phyloP scores from a whole-genome alignment of 2,797 vertebrate genomes.

The Sebastes matsubarae region DNA sequence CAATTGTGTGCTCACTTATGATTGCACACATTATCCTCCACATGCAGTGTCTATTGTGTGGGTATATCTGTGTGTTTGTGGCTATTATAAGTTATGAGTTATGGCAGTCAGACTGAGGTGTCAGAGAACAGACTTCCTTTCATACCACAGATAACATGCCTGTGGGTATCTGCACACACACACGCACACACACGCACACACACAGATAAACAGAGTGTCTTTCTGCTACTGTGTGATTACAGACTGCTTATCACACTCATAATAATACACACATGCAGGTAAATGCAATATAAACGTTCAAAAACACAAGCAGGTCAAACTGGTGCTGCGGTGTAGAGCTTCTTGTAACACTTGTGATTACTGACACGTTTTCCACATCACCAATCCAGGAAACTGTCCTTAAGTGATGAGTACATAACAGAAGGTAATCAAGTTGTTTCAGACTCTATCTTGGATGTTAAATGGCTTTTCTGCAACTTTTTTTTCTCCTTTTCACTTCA shows the following conservation, averaged over 20 bases:
- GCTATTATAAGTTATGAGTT: constrained; percentile 39
- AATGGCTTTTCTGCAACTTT: background rate
- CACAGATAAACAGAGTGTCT: background rate
- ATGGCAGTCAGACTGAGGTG: constrained; percentile 45
- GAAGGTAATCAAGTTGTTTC: constrained; percentile 3
- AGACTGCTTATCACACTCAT: background rate
- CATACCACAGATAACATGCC: constrained; percentile 26
- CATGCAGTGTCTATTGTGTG: constrained; percentile 10
- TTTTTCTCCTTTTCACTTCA: background rate
- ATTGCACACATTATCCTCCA: background rate
- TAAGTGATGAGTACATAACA: background rate
- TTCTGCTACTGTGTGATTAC: background rate
- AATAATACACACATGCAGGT: background rate
- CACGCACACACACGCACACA: background rate
- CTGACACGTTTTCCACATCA: constrained; percentile 2
- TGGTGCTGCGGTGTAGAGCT: background rate
- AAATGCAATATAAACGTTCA: background rate
- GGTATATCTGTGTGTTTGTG: constrained; percentile 1
- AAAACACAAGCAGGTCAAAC: background rate
- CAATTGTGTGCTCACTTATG: background rate
- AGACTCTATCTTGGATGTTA: background rate
- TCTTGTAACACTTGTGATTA: background rate
- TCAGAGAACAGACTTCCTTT: constrained; percentile 69
- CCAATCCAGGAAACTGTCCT: constrained; percentile 1
- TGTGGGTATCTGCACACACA: background rate